phyloP scores from a whole-genome alignment of 1,140 invertebrate genomes.

The Drosophila littoralis region DNA sequence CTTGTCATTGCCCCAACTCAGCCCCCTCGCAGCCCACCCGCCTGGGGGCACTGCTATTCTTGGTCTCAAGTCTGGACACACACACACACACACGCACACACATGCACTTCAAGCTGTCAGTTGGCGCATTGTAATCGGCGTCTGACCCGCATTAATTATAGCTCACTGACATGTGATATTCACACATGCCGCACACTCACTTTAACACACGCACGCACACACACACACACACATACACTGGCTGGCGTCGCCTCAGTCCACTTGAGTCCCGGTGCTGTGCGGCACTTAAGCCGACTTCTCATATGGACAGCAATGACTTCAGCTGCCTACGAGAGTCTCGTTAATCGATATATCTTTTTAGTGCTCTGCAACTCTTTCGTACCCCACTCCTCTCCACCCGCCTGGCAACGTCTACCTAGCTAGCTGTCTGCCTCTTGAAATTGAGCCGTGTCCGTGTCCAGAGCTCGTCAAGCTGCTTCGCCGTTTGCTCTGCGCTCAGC shows the following conservation, averaged over 20 bases:
- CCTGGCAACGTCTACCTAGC: slow-evolving; percentile 5
- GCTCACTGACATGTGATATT: slow-evolving; percentile 81
- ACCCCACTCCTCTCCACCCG: neutral
- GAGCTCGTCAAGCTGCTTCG: slow-evolving; percentile 36
- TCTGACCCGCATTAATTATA: slow-evolving; percentile 82
- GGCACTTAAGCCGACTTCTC: slow-evolving; percentile 67
- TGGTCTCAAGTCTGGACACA: slow-evolving; percentile 33
- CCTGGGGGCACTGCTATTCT: neutral
- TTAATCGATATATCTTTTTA: slow-evolving; percentile 73
- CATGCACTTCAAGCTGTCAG: slow-evolving; percentile 77
- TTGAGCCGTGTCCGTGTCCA: slow-evolving; percentile 62
- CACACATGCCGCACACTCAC: slow-evolving; percentile 64
- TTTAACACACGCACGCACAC: slow-evolving; percentile 6
- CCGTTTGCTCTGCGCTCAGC: slow-evolving; percentile 22
- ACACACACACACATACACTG: neutral
- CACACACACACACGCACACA: slow-evolving; percentile 50
- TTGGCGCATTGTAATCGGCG: slow-evolving; percentile 80
- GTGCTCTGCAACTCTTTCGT: slow-evolving; percentile 65
- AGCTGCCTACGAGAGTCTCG: slow-evolving; percentile 64
- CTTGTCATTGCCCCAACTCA: slow-evolving; percentile 67
- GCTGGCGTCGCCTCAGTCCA: slow-evolving; percentile 21
- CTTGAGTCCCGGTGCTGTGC: slow-evolving; percentile 36
- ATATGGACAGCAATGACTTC: slow-evolving; percentile 48
- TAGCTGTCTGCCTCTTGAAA: slow-evolving; percentile 52
- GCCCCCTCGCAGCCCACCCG: neutral